A percentile compares a stretch with the other conserved stretches of the same genome.
Conservation (phyloP, 2,888 invertebrate genomes). For the Apantesis nais region DNA sequence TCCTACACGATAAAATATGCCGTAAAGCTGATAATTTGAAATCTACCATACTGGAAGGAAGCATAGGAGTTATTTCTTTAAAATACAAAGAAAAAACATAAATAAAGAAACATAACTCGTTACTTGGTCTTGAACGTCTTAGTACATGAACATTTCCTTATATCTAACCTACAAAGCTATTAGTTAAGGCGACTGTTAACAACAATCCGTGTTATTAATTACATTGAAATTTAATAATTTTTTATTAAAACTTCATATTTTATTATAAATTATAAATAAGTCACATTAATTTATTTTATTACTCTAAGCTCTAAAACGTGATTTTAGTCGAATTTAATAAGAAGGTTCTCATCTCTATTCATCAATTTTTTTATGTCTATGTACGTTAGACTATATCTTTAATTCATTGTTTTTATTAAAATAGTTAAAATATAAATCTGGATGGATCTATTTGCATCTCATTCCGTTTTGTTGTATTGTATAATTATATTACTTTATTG, state of each 20-base stretch:
- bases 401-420: neutral
- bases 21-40: too few species aligned
- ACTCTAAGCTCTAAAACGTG: neutral
- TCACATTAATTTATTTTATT: neutral
- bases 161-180: slow-evolving; percentile 1
- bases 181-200: neutral
- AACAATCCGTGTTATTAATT: neutral
- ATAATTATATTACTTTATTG: neutral
- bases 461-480: neutral
- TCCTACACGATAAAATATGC: neutral
- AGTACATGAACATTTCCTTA: slow-evolving; percentile 2
- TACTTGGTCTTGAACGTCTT: neutral
- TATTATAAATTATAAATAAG: neutral
- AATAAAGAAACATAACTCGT: neutral
- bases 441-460: neutral
- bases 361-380: neutral
- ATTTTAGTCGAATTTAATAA: neutral
- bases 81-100: neutral
- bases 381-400: neutral
- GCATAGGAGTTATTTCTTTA: neutral
- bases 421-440: too few species aligned
- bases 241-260: too few species aligned
- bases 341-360: too few species aligned
- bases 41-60: neutral
- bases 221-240: too few species aligned